These are phyloP conservation scores for Physocephala rufipes DNA, from an alignment of 2,888 invertebrate genomes.

Conservation along the genomic window DNA sequence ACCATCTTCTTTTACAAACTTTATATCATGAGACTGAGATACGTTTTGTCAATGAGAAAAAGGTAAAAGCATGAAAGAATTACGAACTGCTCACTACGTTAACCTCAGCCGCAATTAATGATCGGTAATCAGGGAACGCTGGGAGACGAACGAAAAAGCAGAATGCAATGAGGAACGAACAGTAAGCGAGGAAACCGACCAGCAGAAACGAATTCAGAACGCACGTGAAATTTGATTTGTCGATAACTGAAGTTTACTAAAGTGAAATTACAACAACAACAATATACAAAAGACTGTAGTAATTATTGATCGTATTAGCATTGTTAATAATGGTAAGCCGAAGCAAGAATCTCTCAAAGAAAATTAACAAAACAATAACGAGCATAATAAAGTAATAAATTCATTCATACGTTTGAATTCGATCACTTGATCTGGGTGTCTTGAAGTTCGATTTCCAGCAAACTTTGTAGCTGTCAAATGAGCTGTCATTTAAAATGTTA, in stretches of 20 bases:
- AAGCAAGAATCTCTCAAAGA: constrained; percentile 8
- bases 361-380: constrained; percentile 15
- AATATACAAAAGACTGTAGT: neutral
- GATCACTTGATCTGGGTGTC: constrained; percentile 3
- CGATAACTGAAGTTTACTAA: constrained; percentile 35
- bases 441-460: too few species aligned
- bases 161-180: too few species aligned
- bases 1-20: neutral
- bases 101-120: constrained; percentile 9
- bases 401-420: constrained; percentile 18
- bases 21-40: neutral
- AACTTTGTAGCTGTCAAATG: constrained; percentile 39
- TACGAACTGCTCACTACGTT: constrained; percentile 18
- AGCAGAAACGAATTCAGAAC: constrained; percentile 15
- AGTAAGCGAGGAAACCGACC: too few species aligned
- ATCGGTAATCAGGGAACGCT: too few species aligned
- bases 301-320: too few species aligned
- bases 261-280: constrained; percentile 34
- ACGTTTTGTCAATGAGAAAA: constrained; percentile 11
- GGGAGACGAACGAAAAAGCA: too few species aligned
- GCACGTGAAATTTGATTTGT: constrained; percentile 32
- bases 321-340: neutral
- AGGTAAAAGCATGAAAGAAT: constrained; percentile 35
- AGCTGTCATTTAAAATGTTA: constrained; percentile 42
- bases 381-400: constrained; percentile 29